Base-by-base conservation (phyloP, 2,113 vertebrate species). In the Xenopus borealis region DNA sequence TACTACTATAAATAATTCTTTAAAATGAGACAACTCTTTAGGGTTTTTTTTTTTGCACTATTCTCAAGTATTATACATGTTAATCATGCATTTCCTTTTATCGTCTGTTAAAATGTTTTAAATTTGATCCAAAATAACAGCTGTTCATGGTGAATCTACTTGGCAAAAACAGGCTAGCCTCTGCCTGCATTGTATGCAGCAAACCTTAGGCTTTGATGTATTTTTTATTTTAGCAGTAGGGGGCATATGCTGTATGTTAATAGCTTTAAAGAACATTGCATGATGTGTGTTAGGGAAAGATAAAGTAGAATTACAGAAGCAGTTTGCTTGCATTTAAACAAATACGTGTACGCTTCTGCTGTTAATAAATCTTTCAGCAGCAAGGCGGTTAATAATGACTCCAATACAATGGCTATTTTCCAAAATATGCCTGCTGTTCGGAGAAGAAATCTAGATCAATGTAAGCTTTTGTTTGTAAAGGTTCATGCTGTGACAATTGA, bases 161-260 rank as follows among this genome's bases (percentile, higher is more conserved):
- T 61, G n/a, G 14, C 19, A 75, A 20, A 14, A 46, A n/a, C 7
- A 66, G 64, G 20, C 50, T 62, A 58, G 27, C 20, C 10, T 44
- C 16, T 19, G 57, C 17, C 30, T 76, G 46, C 69, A 62, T n/a
- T 62, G 13, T 69, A 12, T 55, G 23, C 23, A 55, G 58, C 8
- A 64, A 33, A 55, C 46, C 40, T 13, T 27, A 53, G 23, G 59
- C 59, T 64, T 19, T 55, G 74, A 76, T 76, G 57, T 50, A 69
- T 76, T 69, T 76, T 76, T 69, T 63, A 55, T 69, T 76, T 69
- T 76, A 76, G 46, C 74, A 76, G 74, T 70, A 76, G 74, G 74
- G 74, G 74, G 74, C 74, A 69, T 52, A 76, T 76, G 66, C 58
- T 69, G 66, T 69, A 69, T 76, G 74, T 9, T 76, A 69, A 70